Conservation (phyloP, 1,140 invertebrate genomes). For the Pseudobourletiella spinata region DNA sequence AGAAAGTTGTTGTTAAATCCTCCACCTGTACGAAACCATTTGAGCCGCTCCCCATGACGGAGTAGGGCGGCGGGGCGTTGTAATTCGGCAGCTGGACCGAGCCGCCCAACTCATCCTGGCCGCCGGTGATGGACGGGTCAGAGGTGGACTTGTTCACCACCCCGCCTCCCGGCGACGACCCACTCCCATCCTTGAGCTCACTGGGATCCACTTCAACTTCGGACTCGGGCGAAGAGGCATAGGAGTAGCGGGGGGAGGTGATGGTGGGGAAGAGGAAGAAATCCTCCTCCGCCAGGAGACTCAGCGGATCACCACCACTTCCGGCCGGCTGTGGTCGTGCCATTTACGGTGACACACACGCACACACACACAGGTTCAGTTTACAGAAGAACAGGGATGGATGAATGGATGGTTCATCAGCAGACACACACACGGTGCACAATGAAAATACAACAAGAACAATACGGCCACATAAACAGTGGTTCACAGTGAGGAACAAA, state of each 20-base stretch:
- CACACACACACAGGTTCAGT: conserved; percentile 1
- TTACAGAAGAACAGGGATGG: not conserved
- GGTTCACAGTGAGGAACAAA: no score
- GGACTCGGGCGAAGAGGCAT: conserved; percentile 89
- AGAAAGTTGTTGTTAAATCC: not conserved
- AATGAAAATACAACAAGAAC: conserved; percentile 2
- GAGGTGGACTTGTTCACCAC: conserved; percentile 48
- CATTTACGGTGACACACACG: conserved; percentile 8
- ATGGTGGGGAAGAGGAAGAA: conserved; percentile 71
- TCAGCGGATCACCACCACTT: not conserved
- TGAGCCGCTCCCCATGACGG: conserved; percentile 35
- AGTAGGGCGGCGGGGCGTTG: conserved; percentile 64
- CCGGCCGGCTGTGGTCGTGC: not conserved
- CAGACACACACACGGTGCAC: not conserved
- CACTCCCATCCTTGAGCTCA: conserved; percentile 49
- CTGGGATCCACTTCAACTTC: conserved; percentile 39
- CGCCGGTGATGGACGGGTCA: not conserved
- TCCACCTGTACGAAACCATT: conserved; percentile 5
- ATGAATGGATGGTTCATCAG: not conserved
- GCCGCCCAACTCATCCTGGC: conserved; percentile 50
- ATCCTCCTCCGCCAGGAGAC: conserved; percentile 87
- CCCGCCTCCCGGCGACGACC: conserved; percentile 74
- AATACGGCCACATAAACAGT: no score
- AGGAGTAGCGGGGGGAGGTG: conserved; percentile 80
- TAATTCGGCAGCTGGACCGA: conserved; percentile 44